Evolutionary conservation across 2,797 vertebrate species (phyloP), one percentile per base, ranked within the genome.

Genomic region (Anniella stebbinsi): DNA sequence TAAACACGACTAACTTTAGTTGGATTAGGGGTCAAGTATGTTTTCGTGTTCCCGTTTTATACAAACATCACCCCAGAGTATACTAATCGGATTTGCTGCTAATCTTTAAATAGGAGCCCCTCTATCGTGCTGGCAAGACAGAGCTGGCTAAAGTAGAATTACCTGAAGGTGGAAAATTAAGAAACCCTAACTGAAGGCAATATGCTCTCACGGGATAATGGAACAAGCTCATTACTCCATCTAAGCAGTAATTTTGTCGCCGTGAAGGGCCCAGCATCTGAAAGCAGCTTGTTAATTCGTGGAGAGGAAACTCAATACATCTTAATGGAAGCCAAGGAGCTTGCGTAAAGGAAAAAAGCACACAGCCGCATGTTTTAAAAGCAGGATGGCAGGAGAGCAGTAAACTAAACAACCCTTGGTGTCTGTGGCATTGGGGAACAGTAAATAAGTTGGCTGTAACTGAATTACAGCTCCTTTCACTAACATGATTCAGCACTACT

Each of bases 151-250:
- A 69, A 54, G 82, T 13, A 57, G n/a, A 78, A 85, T 57, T 70
- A 84, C n/a, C 82, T 48, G 48, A 70, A 89, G 73, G 48, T 57
- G 63, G 48, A 70, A 78, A 85, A 78, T 85, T 57, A 89, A 77
- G 66, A 80, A 85, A 78, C 48, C n/a, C 15, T n/a, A 85, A 78
- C 18, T 1, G 45, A 70, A 84, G 28, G 6, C 4, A 69, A 4
- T 21, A 66, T 30, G 28, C 48, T 69, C 25, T 70, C n/a, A 11
- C 30, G 48, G 83, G 63, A 36, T 78, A 51, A 89, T 28, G 28
- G 54, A 78, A 77, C 60, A 89, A 89, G 73, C 63, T 78, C 83
- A 41, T 85, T 70, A 70, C 21, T 45, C 17, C 51, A 72, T 82
- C 36, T 21, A 45, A 70, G 66, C 5, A 33, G 13, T 45, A 78